Evolutionary conservation across 2,888 invertebrate species (phyloP), one percentile per base, ranked within the genome.

Genomic region (Lordiphosa fenestrarum): DNA sequence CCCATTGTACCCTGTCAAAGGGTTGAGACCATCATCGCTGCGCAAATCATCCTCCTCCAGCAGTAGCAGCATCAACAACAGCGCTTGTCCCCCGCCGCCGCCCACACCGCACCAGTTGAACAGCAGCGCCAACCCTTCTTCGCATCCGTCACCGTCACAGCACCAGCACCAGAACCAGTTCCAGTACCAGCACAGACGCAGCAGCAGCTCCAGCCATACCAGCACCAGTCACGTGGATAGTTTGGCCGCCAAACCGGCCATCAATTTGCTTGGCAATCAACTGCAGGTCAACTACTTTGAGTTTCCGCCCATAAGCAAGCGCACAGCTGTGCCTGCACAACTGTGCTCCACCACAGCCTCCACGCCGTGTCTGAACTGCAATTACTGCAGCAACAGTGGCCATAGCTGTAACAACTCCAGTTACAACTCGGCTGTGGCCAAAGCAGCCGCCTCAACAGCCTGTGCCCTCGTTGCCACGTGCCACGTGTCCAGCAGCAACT

Each of bases 1-100:
- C 87, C 89, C 89, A 85, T 88, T 88, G 82, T 87, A 90, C 88
- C 89, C 90, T 88, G 88, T 86, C 76, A 89, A 90, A 85, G 89
- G 90, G 86, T 85, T 89, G 82, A 88, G 89, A 86, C 87, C 88
- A 85, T 83, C 88, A 84, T 87, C 88, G 77, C 84, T 87, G 77
- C 88, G 88, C 60, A 88, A 88, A 83, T 86, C 87, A 83, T 87
- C 86, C 73, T 86, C 84, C 72, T 69, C 83, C 73, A 86, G 80
- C 74, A 86, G 76, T 75, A 84, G 73, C 81, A 85, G 74, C 76
- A 86, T 80, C 71, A 85, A 78, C 75, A 86, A 78, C 73, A 86
- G 72, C 71, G 86, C 76, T 80, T 78, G 82, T 77, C 83, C 84
- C 70, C 84, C 88, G 70, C 85, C 88, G 77, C 84, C 88, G 72